phyloP scores from a whole-genome alignment of 2,888 invertebrate species.

The Epistrophe grossulariae region DNA sequence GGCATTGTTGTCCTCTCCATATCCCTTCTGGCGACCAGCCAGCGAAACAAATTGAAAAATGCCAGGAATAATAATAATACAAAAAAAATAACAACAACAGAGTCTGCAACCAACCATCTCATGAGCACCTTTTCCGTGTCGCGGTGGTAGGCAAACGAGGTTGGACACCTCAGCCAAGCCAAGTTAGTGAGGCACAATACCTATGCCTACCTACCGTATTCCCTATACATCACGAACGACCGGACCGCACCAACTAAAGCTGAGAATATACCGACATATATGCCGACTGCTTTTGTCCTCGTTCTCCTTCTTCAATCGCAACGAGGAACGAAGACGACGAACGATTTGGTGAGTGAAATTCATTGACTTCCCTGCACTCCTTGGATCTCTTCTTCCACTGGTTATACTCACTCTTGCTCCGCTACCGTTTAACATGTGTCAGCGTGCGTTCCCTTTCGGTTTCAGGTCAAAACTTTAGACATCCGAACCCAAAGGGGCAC shows the following conservation, averaged over 20 bases:
- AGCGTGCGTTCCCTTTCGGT: constrained; percentile 73
- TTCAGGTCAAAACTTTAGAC: constrained; percentile 57
- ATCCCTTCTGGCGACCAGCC: constrained; percentile 65
- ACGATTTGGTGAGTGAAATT: constrained; percentile 43
- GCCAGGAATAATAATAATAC: constrained; percentile 24
- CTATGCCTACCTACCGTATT: constrained; percentile 7
- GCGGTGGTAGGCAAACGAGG: constrained; percentile 64
- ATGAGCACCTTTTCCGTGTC: constrained; percentile 66
- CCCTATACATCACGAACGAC: constrained; percentile 35
- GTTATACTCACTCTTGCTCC: constrained; percentile 63
- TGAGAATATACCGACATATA: neutral
- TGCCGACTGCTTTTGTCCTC: constrained; percentile 63
- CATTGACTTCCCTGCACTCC: constrained; percentile 28
- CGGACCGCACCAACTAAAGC: constrained; percentile 29
- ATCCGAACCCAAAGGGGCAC: neutral
- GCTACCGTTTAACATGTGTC: constrained; percentile 78
- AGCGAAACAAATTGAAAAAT: constrained; percentile 75
- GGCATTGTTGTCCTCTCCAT: constrained; percentile 54
- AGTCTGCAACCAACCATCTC: constrained; percentile 68
- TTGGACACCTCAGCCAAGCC: constrained; percentile 61
- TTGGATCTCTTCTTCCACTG: constrained; percentile 21
- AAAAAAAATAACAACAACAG: constrained; percentile 23
- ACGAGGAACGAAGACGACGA: constrained; percentile 38
- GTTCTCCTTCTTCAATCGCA: constrained; percentile 44
- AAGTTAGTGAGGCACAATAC: constrained; percentile 29